phyloP scores from a whole-genome alignment of 2,113 vertebrate species.

The Numida meleagris region DNA sequence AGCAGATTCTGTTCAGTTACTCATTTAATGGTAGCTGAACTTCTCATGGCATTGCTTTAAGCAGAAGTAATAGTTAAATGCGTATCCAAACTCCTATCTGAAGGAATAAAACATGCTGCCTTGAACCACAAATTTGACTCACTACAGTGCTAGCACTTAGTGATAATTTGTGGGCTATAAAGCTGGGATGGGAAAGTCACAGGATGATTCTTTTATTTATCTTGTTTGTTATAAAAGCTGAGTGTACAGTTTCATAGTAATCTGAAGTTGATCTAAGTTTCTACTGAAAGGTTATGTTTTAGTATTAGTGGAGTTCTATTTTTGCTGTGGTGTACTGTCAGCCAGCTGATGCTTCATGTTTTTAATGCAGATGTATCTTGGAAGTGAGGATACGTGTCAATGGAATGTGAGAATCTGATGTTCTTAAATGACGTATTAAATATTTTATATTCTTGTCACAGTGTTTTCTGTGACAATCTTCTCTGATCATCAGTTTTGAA shows the following conservation, averaged over 20 bases:
- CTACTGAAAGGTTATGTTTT: background rate
- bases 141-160: background rate
- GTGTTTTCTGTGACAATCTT: background rate
- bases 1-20: background rate
- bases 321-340: background rate
- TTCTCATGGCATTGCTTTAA: background rate
- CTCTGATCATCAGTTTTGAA: background rate
- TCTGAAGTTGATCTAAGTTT: background rate
- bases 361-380: background rate
- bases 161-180: constrained; percentile 17
- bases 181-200: background rate
- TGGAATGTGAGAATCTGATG: background rate
- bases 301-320: background rate
- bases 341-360: background rate
- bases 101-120: background rate
- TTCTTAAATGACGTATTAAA: background rate
- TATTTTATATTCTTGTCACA: background rate
- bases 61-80: background rate
- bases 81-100: background rate
- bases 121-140: constrained; percentile 37
- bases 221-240: background rate
- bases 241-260: background rate
- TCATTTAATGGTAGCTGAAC: background rate
- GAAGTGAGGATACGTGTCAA: background rate
- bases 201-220: background rate